Conservation (phyloP, 2,888 invertebrate species). For the Lymantria dispar region DNA sequence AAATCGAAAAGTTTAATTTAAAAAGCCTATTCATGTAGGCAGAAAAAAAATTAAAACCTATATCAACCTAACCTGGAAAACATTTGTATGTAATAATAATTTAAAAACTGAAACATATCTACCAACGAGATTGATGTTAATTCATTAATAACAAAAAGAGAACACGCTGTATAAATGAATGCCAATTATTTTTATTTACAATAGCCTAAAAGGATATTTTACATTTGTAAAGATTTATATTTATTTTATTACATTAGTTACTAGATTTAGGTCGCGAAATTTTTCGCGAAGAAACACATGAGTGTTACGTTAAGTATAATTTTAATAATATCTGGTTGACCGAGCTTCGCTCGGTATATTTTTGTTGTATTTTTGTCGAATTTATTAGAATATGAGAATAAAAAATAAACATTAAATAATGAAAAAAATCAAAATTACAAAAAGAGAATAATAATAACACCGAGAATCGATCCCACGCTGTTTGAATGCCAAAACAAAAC, state of each 20-base stretch:
- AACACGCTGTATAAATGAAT: slow-evolving; percentile 5
- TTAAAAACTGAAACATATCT: slow-evolving; percentile 12
- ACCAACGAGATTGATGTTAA: slow-evolving; percentile 17
- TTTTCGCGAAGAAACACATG: too few relatives aligned
- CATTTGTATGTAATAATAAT: background rate
- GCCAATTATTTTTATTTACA: slow-evolving; percentile 18
- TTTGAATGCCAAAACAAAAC: too few relatives aligned
- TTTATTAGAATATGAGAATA: too few relatives aligned
- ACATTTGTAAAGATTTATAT: background rate
- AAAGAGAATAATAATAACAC: too few relatives aligned
- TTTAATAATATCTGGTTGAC: too few relatives aligned
- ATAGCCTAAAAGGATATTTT: background rate
- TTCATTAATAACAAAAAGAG: slow-evolving; percentile 15
- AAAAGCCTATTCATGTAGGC: background rate
- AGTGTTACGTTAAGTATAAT: too few relatives aligned
- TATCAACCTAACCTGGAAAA: slow-evolving; percentile 9
- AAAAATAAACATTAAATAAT: too few relatives aligned
- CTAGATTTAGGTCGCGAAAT: background rate
- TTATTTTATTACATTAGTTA: background rate
- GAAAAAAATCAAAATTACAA: too few relatives aligned
- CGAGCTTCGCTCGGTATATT: too few relatives aligned
- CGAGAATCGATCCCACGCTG: too few relatives aligned
- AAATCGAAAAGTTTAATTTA: background rate
- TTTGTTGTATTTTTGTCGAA: too few relatives aligned
- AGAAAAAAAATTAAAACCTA: background rate